These are phyloP conservation scores for Solenopsis invicta DNA, from an alignment of 1,140 invertebrate genomes.

Conservation along the genomic window DNA sequence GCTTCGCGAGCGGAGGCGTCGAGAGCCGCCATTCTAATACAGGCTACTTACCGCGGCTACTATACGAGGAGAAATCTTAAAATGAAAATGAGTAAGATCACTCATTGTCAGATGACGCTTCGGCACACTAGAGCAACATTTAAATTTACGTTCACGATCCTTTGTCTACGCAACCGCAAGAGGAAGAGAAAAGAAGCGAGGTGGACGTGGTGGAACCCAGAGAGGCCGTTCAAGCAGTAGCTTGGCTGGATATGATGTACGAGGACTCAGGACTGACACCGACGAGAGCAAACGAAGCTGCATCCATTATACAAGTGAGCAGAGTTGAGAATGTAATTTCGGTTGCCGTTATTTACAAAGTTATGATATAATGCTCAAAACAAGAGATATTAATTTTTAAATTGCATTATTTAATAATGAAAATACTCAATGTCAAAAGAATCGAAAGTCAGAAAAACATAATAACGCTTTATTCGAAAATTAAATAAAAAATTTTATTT, in stretches of 20 bases:
- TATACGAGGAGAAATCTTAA: conserved; percentile 82
- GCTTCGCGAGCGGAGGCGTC: conserved; percentile 83
- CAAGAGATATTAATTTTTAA: too few relatives aligned
- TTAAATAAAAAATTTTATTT: too few relatives aligned
- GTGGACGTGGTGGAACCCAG: conserved; percentile 54
- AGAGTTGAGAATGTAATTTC: too few relatives aligned
- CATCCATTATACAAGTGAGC: conserved; percentile 82
- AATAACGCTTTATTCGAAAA: too few relatives aligned
- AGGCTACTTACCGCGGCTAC: conserved; percentile 86
- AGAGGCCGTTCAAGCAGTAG: conserved; percentile 76
- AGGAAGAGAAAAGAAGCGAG: conserved; percentile 53
- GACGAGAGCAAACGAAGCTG: conserved; percentile 72
- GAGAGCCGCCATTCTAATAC: conserved; percentile 84
- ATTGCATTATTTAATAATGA: too few relatives aligned
- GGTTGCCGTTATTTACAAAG: too few relatives aligned
- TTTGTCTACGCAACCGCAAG: not conserved
- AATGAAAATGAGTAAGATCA: conserved; percentile 65
- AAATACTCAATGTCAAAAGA: too few relatives aligned
- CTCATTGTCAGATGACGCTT: not conserved
- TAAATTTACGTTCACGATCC: not conserved
- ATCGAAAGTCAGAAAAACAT: too few relatives aligned
- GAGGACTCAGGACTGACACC: conserved; percentile 79
- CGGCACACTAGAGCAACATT: not conserved
- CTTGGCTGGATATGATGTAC: conserved; percentile 80
- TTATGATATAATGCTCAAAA: too few relatives aligned